phyloP scores from a whole-genome alignment of 2,113 vertebrate genomes.

The Coreoperca whiteheadi region DNA sequence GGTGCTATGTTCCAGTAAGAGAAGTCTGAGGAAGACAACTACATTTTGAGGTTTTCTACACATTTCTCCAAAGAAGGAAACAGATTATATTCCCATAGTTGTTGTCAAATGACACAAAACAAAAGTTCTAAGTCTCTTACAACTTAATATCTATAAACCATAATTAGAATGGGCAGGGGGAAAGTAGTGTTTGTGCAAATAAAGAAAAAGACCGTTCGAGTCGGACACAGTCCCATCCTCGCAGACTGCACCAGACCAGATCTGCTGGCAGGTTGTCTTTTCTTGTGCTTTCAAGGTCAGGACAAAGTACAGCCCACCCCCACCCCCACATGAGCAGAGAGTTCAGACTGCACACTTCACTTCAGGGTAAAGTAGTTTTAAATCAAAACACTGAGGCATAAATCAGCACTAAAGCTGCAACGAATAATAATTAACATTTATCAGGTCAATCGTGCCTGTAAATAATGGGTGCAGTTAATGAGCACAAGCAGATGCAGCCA shows the following conservation, averaged over 20 bases:
- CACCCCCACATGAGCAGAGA: slow-evolving; percentile 56
- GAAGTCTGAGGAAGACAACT: slow-evolving; percentile 1
- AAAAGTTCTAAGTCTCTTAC: background rate
- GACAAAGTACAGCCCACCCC: slow-evolving; percentile 70
- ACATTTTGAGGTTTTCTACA: background rate
- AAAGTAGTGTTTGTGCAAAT: slow-evolving; percentile 3
- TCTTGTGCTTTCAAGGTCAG: slow-evolving; percentile 73
- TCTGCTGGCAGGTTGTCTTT: slow-evolving; percentile 62
- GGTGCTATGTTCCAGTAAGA: background rate
- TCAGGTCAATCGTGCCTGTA: slow-evolving; percentile 25
- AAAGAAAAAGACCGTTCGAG: slow-evolving; percentile 14
- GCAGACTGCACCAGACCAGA: slow-evolving; percentile 60
- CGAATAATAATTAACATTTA: slow-evolving; percentile 45
- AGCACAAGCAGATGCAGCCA: slow-evolving; percentile 28
- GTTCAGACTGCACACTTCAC: slow-evolving; percentile 36
- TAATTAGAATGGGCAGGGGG: background rate
- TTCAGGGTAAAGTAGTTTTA: slow-evolving; percentile 21
- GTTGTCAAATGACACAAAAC: background rate
- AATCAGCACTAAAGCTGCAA: slow-evolving; percentile 35
- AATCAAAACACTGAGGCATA: slow-evolving; percentile 39
- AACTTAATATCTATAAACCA: background rate
- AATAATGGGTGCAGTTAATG: slow-evolving; percentile 17
- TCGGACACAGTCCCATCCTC: slow-evolving; percentile 41
- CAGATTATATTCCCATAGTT: background rate
- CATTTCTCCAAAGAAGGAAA: slow-evolving; percentile 2